Evolutionary conservation across 2,888 invertebrate genomes (phyloP).

Genomic region (Euclidia mi): DNA sequence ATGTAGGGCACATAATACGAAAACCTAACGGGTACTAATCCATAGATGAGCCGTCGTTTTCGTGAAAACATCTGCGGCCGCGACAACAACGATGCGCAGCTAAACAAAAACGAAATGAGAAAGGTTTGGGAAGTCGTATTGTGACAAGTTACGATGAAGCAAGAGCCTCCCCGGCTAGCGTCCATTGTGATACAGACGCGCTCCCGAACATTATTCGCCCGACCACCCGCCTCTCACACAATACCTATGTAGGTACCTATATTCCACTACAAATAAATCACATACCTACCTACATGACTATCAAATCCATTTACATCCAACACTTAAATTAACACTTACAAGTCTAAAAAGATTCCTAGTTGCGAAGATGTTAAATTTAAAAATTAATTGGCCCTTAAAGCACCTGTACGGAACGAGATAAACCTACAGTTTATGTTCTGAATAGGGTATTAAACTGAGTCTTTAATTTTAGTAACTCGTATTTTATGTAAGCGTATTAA

Average conservation of each 20-base stretch:
- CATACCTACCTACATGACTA: conserved; percentile 1
- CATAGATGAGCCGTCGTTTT: conserved; percentile 84
- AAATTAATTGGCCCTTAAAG: conserved; percentile 52
- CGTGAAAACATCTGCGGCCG: conserved; percentile 83
- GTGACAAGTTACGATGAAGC: conserved; percentile 81
- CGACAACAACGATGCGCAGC: conserved; percentile 68
- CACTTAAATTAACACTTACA: conserved; percentile 11
- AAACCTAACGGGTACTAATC: conserved; percentile 87
- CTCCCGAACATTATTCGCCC: conserved; percentile 11
- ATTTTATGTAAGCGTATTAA: conserved; percentile 77
- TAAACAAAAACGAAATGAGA: conserved; percentile 89
- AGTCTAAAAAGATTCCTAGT: conserved; percentile 24
- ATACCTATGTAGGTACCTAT: conserved; percentile 24
- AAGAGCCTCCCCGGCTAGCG: conserved; percentile 56
- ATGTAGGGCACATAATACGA: conserved; percentile 79
- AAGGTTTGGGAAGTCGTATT: conserved; percentile 85
- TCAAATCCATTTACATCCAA: conserved; percentile 1
- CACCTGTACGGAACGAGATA: conserved; percentile 56
- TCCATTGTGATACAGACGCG: conserved; percentile 52
- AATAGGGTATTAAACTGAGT: conserved; percentile 74
- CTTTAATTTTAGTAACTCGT: conserved; percentile 76
- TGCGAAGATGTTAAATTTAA: conserved; percentile 34
- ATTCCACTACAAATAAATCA: conserved; percentile 22
- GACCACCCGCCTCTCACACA: conserved; percentile 11
- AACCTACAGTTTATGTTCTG: conserved; percentile 66